A percentile compares a stretch with the other conserved stretches of the same genome.
Conservation (phyloP, 2,113 vertebrate species). For the Strigops habroptila region DNA sequence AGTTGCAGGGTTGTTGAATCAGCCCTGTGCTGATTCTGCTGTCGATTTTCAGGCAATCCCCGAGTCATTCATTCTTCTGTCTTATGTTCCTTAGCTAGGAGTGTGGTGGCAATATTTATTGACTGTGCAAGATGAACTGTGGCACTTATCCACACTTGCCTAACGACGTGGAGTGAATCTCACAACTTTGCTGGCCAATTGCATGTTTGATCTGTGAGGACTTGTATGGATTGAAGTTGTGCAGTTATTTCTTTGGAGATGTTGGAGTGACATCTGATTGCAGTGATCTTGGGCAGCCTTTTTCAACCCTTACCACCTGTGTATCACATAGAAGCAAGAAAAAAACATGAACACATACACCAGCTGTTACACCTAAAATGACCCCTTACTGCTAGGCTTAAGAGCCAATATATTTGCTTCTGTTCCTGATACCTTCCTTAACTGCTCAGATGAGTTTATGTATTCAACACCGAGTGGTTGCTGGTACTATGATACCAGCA, state of each 20-base stretch:
- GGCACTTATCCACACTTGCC: neutral
- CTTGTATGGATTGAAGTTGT: neutral
- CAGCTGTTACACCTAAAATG: neutral
- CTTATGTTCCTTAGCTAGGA: neutral
- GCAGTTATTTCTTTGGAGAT: neutral
- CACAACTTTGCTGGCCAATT: neutral
- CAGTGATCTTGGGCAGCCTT: neutral
- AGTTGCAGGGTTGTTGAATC: neutral
- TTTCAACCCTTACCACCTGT: neutral
- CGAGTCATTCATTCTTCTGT: neutral
- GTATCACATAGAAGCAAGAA: neutral
- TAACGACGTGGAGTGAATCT: neutral
- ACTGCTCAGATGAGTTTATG: neutral
- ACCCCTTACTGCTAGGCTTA: neutral
- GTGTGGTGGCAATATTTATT: neutral
- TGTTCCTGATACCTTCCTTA: neutral
- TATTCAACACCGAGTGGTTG: neutral
- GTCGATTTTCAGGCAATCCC: neutral
- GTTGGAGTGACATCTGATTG: neutral
- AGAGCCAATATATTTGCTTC: neutral
- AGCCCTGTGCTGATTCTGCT: neutral
- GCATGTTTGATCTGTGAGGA: neutral
- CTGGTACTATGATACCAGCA: neutral
- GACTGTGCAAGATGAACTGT: neutral
- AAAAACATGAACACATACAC: neutral